Conservation (phyloP, 2,797 vertebrate species). For the Lepilemur ruficaudatus region DNA sequence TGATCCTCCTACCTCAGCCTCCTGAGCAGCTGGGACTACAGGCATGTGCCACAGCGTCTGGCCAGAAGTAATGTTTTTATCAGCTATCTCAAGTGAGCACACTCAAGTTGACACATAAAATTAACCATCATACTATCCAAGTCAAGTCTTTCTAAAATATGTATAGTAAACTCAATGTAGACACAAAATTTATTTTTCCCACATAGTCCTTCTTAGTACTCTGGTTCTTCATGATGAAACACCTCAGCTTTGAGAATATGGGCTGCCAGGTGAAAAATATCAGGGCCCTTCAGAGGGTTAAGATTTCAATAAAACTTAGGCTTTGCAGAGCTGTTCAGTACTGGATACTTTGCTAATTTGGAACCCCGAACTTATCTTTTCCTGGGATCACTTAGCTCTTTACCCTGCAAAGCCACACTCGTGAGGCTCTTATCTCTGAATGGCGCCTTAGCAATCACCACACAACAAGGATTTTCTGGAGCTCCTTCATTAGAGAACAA, state of each 20-base stretch:
- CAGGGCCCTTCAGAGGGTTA: neutral
- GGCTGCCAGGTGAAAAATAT: neutral
- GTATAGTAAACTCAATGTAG: neutral
- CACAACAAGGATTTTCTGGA: neutral
- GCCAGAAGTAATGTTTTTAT: neutral
- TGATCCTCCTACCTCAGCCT: too few species aligned
- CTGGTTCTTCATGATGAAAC: neutral
- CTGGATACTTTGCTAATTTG: neutral
- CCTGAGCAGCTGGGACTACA: too few species aligned
- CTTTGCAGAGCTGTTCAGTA: fast-evolving
- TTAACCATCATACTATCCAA: neutral
- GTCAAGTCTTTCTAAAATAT: neutral
- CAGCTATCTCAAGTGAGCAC: too few species aligned
- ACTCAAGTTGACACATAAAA: neutral
- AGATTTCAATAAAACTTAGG: neutral
- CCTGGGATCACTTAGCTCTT: neutral
- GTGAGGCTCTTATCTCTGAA: neutral
- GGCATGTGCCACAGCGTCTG: too few species aligned
- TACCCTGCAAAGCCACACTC: neutral
- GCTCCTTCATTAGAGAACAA: neutral
- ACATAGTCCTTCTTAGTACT: neutral
- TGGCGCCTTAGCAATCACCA: neutral
- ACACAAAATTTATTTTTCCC: neutral
- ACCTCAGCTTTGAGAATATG: neutral
- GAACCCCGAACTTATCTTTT: neutral